phyloP scores from a whole-genome alignment of 2,113 vertebrate species.

The Hypanus sabinus region DNA sequence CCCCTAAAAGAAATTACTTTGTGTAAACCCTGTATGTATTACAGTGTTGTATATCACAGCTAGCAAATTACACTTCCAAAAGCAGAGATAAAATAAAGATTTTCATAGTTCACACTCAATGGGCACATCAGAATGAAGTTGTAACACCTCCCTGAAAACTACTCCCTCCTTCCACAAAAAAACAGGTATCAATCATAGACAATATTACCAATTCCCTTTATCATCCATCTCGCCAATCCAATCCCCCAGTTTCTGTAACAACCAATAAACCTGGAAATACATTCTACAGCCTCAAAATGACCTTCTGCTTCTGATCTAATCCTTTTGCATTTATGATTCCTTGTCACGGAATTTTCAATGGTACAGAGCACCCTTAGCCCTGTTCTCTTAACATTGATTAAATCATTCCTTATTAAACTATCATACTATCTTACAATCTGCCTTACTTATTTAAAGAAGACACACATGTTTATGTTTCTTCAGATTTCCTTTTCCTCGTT shows the following conservation, averaged over 20 bases:
- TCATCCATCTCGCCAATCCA: neutral
- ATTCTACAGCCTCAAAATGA: neutral
- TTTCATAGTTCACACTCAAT: neutral
- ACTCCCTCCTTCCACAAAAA: neutral
- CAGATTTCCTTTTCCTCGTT: neutral
- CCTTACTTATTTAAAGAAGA: neutral
- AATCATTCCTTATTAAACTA: neutral
- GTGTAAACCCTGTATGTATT: neutral
- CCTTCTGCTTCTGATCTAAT: neutral
- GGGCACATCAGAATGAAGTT: neutral
- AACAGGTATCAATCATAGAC: neutral
- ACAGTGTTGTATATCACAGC: neutral
- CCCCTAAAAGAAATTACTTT: neutral
- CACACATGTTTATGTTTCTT: neutral
- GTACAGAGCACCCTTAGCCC: neutral
- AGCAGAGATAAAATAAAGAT: neutral
- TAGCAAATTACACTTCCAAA: neutral
- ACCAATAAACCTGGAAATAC: neutral
- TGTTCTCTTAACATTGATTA: neutral
- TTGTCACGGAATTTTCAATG: neutral
- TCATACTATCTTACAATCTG: neutral
- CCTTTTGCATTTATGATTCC: neutral
- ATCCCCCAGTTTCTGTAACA: neutral
- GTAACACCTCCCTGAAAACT: neutral
- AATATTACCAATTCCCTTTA: neutral